These are phyloP conservation scores for Montifringilla adamsi DNA, from an alignment of 2,113 vertebrate species.

Conservation along the genomic window DNA sequence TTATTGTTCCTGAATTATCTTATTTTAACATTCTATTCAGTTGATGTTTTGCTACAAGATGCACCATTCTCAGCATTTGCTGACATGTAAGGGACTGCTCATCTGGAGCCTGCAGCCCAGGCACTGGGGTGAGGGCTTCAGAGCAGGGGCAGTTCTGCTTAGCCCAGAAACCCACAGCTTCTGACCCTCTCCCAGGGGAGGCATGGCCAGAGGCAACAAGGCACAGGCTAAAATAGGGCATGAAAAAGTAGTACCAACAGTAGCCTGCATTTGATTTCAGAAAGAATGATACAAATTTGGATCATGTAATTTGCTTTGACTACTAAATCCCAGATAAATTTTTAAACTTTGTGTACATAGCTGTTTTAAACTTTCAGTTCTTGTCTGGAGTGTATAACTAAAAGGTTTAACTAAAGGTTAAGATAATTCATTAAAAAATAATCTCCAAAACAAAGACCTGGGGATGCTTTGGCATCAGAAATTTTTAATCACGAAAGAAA, in stretches of 20 bases:
- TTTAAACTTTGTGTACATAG: background rate
- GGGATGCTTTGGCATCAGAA: background rate
- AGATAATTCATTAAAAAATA: background rate
- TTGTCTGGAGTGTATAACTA: background rate
- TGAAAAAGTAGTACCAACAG: background rate
- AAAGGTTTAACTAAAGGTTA: background rate
- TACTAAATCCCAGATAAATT: background rate
- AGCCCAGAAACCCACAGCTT: background rate
- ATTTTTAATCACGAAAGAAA: conserved; percentile 46
- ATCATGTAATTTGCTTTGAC: background rate
- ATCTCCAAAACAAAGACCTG: background rate
- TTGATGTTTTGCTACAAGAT: background rate
- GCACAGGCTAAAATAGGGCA: background rate
- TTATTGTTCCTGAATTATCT: background rate
- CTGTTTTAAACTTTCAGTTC: background rate
- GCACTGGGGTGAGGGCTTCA: rapidly evolving
- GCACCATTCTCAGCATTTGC: background rate
- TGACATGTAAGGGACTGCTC: rapidly evolving
- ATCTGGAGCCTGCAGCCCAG: background rate
- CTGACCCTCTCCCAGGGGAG: background rate
- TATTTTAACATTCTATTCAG: background rate
- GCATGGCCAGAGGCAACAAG: background rate
- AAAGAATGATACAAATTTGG: background rate
- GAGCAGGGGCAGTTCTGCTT: background rate
- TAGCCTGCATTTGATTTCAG: background rate